Evolutionary conservation across 1,140 invertebrate genomes (phyloP), one percentile per base, ranked within the genome.

Genomic region (Drosophila erecta): DNA sequence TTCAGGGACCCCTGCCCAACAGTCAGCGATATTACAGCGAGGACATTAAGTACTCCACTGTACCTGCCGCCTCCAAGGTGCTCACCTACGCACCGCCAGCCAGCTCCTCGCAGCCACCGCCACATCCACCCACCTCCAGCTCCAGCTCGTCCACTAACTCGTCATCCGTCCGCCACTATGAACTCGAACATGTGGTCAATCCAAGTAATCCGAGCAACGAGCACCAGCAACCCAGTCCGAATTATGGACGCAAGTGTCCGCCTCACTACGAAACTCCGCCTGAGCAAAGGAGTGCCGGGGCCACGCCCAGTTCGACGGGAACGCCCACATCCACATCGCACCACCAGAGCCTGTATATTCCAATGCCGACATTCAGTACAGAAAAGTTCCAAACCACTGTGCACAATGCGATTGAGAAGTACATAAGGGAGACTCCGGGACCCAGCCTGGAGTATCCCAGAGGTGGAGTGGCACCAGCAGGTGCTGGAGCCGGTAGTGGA

Each of bases 171-270:
- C 64, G 64, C 38, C 64, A 50, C 22, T 83, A 76, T n/a, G 76
- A 87, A 3, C 64, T 69, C 20, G 83, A 87, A 22, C 79, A 91
- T 22, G 83, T 87, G 47, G 81, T 91, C 1, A 91, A 91, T 77
- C 90, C 90, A 20, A 91, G 74, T 22, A 91, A 91, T 43, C 74
- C 74, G 3, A 64, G 75, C n/a, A 85, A 75, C 24, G 90, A 90
- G 22, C 83, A 76, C 49, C 81, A 90, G 53, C 90, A 91, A 12
- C 78, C 80, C 0, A 90, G 90, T 67, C 90, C 90, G 1, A 90
- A 90, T 14, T 91, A 91, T 66, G 90, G 77, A 2, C 49, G 90
- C 2, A 90, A 91, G 46, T 91, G 85, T 75, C 90, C 90, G 2
- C 90, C 90, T 10, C 86, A 90, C 35, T 91, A 86, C 35, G 83